Conservation (phyloP, 2,797 vertebrate genomes). For the Ciconia nigra region DNA sequence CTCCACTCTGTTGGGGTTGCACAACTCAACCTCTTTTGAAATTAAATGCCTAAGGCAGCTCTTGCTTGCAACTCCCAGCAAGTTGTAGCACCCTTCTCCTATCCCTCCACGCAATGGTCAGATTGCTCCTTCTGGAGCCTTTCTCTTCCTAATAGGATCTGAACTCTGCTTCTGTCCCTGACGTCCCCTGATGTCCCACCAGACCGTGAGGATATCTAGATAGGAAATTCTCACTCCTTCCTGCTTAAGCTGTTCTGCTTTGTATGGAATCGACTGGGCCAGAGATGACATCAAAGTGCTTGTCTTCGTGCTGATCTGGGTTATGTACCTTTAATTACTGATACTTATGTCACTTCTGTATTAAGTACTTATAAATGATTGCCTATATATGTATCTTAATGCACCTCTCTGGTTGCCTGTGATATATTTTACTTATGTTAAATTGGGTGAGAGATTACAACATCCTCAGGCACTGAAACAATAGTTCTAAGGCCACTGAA, state of each 20-base stretch:
- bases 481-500: not conserved
- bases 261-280: rapidly evolving
- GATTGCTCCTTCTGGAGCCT: rapidly evolving
- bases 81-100: not conserved
- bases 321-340: not conserved
- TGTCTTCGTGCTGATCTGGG: not conserved
- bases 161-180: not conserved
- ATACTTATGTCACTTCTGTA: not conserved
- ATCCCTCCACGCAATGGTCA: not conserved
- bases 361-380: not conserved
- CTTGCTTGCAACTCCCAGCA: not conserved
- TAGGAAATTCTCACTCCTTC: not conserved
- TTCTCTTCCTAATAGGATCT: not conserved
- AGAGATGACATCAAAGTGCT: not conserved
- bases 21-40: not conserved
- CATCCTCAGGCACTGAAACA: not conserved
- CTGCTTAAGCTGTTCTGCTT: not conserved
- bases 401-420: not conserved
- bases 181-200: not conserved
- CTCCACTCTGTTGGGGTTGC: not conserved
- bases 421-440: not conserved
- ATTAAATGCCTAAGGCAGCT: not conserved
- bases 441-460: not conserved
- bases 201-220: not conserved
- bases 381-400: not conserved